Percentiles rank a stretch among this genome's conserved stretches.
Evolutionary conservation across 2,797 vertebrate genomes (phyloP).

Genomic region (Jordanella pulchra): DNA sequence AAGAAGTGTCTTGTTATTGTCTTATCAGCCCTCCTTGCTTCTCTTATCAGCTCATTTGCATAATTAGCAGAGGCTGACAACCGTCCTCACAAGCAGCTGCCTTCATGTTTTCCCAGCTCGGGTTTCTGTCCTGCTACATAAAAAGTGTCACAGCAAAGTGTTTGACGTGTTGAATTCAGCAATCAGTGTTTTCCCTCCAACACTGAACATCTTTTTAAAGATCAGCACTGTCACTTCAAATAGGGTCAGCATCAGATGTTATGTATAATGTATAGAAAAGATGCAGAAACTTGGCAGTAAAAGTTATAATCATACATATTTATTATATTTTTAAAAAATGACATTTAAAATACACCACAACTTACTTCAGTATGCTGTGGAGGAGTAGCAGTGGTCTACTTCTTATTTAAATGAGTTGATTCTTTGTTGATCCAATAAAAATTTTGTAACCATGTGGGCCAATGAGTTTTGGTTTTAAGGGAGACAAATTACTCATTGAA

Average conservation of each 20-base stretch:
- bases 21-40: constrained; percentile 64
- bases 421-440: neutral
- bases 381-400: neutral
- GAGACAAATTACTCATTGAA: neutral
- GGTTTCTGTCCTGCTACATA: constrained; percentile 48
- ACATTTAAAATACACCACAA: neutral
- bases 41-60: constrained; percentile 75
- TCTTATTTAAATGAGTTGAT: neutral
- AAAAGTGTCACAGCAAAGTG: constrained; percentile 8
- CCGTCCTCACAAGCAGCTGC: constrained; percentile 37
- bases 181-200: neutral
- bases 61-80: constrained; percentile 68
- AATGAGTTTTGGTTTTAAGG: neutral
- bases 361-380: neutral
- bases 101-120: constrained; percentile 45
- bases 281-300: neutral
- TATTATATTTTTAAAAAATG: neutral
- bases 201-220: constrained; percentile 1
- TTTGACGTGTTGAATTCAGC: neutral
- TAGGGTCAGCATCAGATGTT: neutral
- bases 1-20: constrained; percentile 63
- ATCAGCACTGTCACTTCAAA: neutral
- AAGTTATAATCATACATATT: neutral
- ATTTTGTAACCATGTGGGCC: neutral
- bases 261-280: neutral